Evolutionary conservation across 1,140 invertebrate genomes (phyloP), one percentile per base, ranked within the genome.

Genomic region (Atta cephalotes): DNA sequence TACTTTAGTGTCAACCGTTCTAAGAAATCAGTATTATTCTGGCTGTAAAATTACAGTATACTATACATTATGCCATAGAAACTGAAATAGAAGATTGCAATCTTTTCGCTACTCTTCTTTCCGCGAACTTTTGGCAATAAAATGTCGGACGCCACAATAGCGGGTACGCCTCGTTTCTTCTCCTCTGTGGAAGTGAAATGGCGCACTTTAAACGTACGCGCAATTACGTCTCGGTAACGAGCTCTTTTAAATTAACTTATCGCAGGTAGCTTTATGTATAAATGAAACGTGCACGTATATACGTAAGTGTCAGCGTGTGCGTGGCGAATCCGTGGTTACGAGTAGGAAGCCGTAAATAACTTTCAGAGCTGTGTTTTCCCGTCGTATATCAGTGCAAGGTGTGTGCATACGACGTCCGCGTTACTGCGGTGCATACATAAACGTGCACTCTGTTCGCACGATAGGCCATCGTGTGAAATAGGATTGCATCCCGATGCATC

Each of bases 191-290:
- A 68, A 76, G 74, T 79, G 62, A 72, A 68, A 84, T 28, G 58
- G 14, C 72, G 72, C 79, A 45, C 70, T 53, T 86, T 72, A 77
- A 74, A 85, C 68, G 88, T 76, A 89, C 85, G 88, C 87, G 88
- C 68, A 87, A 89, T 90, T 85, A 89, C 87, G 88, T 80, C 49
- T 72, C 78, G 65, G 65, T 78, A 86, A 72, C 72, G 79, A 72
- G 68, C 70, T 85, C 86, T 85, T 92, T 76, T 89, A 90, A 92
- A 93, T 93, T 91, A 93, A 93, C 91, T 93, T 93, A 93, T 93
- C 92, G 92, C 51, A 45, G 80, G 65, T 74, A 72, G 21, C 21
- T 39, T 45, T 65, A 31, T 31, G 18, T 68, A 49, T 45, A 78
- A 28, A 78, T 12, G 21, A 51, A 25, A 25, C 70, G 25, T 12